These are phyloP conservation scores for Picathartes gymnocephalus DNA, from an alignment of 2,113 vertebrate genomes.

Conservation along the genomic window DNA sequence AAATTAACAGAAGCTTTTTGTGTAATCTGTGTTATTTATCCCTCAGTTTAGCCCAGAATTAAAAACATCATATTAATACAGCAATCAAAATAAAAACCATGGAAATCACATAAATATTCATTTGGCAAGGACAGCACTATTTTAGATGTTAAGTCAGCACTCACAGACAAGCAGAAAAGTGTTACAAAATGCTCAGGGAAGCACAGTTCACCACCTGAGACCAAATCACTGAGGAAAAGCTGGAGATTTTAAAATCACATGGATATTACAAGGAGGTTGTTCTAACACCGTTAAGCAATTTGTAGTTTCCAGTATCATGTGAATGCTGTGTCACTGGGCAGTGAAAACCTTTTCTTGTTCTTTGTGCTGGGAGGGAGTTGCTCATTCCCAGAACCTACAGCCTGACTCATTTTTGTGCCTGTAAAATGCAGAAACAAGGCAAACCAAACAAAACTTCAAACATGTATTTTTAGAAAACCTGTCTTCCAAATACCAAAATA, in stretches of 20 bases:
- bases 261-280: not conserved
- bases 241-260: not conserved
- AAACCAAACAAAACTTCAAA: not conserved
- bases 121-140: not conserved
- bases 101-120: not conserved
- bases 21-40: not conserved
- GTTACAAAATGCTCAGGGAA: not conserved
- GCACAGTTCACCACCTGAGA: not conserved
- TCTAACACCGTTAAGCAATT: not conserved
- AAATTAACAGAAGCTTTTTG: not conserved
- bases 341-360: not conserved
- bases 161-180: not conserved
- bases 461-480: not conserved
- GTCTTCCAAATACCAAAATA: not conserved
- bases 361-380: not conserved
- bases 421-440: not conserved
- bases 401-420: not conserved
- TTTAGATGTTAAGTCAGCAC: not conserved
- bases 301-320: not conserved
- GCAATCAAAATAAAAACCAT: not conserved
- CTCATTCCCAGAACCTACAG: not conserved
- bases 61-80: not conserved
- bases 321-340: slow-evolving; percentile 14
- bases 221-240: not conserved
- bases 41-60: not conserved